Conservation (phyloP, 2,888 invertebrate genomes). For the Plemyria rubiginata region DNA sequence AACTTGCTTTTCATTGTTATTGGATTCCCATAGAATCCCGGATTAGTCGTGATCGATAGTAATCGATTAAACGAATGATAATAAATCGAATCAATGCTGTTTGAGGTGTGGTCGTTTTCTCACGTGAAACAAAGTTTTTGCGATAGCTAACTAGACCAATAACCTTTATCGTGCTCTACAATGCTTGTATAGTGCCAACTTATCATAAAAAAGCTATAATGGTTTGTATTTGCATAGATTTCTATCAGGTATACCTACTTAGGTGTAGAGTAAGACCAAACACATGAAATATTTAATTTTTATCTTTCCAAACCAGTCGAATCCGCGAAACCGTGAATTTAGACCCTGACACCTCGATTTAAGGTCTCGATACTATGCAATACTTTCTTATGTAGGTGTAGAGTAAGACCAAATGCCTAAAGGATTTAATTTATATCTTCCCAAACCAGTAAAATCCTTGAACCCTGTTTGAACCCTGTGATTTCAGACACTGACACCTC, state of each 20-base stretch:
- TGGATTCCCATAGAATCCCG: conserved; percentile 49
- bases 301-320: background rate
- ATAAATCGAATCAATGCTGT: conserved; percentile 51
- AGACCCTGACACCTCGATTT: no score
- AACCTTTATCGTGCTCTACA: conserved; percentile 1
- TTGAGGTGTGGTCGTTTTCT: conserved; percentile 38
- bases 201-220: no score
- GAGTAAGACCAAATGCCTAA: conserved; percentile 2
- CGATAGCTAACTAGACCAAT: conserved; percentile 10
- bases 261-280: background rate
- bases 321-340: no score
- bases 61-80: conserved; percentile 49
- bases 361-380: no score
- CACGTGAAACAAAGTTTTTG: conserved; percentile 37
- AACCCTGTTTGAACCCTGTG: no score
- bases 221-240: no score
- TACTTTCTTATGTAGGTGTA: no score
- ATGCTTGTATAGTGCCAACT: background rate
- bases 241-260: no score
- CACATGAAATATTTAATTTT: conserved; percentile 21
- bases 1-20: conserved; percentile 49
- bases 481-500: conserved; percentile 16
- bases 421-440: conserved; percentile 18
- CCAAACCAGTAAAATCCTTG: background rate
- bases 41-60: conserved; percentile 52